Evolutionary conservation across 2,113 vertebrate species (phyloP), one percentile per base, ranked within the genome.

Genomic region (Sylvietta virens): DNA sequence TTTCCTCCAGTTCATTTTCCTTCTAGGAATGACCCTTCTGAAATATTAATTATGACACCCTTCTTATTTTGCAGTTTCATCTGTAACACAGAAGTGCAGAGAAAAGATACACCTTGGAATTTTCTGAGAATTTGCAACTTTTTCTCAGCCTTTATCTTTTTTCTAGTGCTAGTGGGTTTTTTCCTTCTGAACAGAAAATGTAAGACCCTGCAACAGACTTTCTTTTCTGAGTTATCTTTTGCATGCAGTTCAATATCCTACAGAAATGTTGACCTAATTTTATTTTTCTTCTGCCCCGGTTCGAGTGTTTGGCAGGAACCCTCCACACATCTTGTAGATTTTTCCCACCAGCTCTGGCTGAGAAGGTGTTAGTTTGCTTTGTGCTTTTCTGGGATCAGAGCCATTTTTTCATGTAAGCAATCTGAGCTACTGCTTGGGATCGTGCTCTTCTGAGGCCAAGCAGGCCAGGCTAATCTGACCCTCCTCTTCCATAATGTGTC

Each of bases 211-310:
- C 30, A 76, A 37, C 9, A 88, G 64, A 70, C 39, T 81, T 69
- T 11, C 8, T 86, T 78, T 70, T 48, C 82, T 86, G 71, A n/a
- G 7, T 70, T 89, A 48, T 31, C 54, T 22, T 90, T 82, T 76
- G n/a, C 23, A 30, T 16, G 11, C 57, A 77, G 66, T 61, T 62
- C 44, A 28, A 88, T 88, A 92, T 94, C 45, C 62, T 82, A 56
- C 42, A 73, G 54, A 85, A 91, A 80, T 26, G 21, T 89, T 95
- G 91, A 90, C 87, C 94, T 95, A 80, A 94, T 94, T 96, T 92
- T 90, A 47, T 77, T 91, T 93, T 86, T 88, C 37, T 69, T 88
- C 81, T 76, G 66, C 66, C 61, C 79, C 0, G 28, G 47, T 91
- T 90, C 77, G 71, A 87, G 16, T 42, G 58, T 93, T 95, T 94